A percentile compares a stretch with the other conserved stretches of the same genome.
These are phyloP conservation scores for cat (Felis catus) DNA, from an alignment of 2,113 vertebrate genomes.

Conservation along the genomic window DNA sequence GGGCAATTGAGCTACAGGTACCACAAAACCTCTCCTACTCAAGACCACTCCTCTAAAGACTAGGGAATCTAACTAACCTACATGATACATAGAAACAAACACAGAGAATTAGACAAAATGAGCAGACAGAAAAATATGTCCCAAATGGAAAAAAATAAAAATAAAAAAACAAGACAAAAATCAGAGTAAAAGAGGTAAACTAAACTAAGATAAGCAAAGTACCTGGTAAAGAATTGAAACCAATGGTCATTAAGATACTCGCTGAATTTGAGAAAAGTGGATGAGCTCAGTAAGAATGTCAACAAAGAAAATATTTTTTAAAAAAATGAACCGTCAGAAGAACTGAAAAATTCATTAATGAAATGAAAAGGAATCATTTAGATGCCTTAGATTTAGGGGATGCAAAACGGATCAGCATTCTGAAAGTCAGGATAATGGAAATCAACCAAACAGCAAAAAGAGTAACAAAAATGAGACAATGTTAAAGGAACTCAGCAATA, in stretches of 20 bases:
- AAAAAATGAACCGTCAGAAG: background rate
- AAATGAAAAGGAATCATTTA: background rate
- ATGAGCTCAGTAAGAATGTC: background rate
- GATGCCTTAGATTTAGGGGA: background rate
- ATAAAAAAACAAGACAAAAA: background rate
- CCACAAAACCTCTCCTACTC: background rate
- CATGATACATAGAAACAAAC: background rate
- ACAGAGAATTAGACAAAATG: background rate
- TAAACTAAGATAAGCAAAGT: background rate
- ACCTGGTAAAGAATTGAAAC: background rate
- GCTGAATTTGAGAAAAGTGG: background rate
- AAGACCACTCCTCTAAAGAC: background rate
- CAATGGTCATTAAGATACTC: background rate
- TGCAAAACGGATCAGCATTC: background rate
- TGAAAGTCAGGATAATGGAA: background rate
- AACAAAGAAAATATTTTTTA: background rate
- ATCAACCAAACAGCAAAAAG: background rate
- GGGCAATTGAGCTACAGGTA: background rate
- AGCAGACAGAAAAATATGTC: background rate
- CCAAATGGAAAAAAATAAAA: background rate
- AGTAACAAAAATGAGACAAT: background rate
- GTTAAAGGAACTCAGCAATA: background rate
- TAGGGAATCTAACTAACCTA: background rate
- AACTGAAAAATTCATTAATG: background rate
- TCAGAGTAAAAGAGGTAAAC: background rate